A percentile compares a stretch with the other conserved stretches of the same genome.
Evolutionary conservation across 2,888 invertebrate species (phyloP).

Genomic region (Xestia xanthographa): DNA sequence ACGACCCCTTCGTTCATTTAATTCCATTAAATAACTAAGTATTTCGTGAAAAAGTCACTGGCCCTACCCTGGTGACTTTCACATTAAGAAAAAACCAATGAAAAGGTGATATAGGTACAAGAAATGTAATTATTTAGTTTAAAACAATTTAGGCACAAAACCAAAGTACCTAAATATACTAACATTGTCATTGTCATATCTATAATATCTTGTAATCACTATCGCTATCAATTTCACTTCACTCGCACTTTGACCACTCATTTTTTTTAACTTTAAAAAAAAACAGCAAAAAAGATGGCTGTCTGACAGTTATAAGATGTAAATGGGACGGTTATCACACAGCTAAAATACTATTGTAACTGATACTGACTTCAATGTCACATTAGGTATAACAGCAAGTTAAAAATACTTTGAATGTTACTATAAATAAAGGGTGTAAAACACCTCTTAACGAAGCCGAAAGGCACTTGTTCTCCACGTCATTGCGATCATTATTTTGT

Average conservation of each 20-base stretch:
- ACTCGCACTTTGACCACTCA: conserved; percentile 76
- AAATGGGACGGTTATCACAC: conserved; percentile 8
- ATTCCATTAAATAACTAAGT: too few relatives aligned
- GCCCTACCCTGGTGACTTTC: too few relatives aligned
- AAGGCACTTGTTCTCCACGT: too few relatives aligned
- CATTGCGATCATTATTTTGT: too few relatives aligned
- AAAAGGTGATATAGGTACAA: neutral
- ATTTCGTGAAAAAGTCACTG: too few relatives aligned
- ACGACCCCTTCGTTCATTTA: too few relatives aligned
- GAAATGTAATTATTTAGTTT: neutral
- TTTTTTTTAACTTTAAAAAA: conserved; percentile 35
- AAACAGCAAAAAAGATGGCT: neutral
- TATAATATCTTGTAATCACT: conserved; percentile 78
- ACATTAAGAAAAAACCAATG: neutral
- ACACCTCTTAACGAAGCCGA: too few relatives aligned
- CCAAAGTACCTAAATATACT: conserved; percentile 42
- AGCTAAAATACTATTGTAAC: neutral
- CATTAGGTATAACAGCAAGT: neutral
- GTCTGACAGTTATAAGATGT: neutral
- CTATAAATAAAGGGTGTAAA: too few relatives aligned
- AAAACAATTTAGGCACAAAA: neutral
- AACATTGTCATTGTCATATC: conserved; percentile 75
- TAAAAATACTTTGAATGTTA: conserved; percentile 47
- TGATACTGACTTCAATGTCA: neutral
- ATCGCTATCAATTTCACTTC: conserved; percentile 75